phyloP scores from a whole-genome alignment of 2,113 vertebrate species.

The Pseudopodoces humilis region DNA sequence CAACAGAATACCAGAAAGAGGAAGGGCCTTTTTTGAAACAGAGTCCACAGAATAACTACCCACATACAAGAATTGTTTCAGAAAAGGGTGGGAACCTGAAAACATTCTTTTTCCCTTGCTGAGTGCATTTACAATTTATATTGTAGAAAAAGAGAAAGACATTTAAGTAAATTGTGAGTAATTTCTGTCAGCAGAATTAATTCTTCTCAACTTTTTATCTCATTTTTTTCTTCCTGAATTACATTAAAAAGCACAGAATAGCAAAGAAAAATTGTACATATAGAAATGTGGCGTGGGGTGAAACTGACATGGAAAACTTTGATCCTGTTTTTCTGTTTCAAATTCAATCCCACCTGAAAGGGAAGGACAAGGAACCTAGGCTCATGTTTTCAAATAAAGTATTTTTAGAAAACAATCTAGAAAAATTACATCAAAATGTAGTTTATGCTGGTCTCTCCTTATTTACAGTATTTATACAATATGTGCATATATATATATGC shows the following conservation, averaged over 20 bases:
- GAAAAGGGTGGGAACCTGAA: background rate
- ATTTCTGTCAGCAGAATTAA: background rate
- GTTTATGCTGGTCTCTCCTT: background rate
- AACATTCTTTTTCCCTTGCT: background rate
- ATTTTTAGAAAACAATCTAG: background rate
- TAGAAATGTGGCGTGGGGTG: rapidly evolving
- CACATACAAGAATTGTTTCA: background rate
- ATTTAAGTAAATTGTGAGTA: background rate
- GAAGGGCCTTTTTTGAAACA: rapidly evolving
- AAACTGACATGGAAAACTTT: background rate
- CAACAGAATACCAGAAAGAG: background rate
- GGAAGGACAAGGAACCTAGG: background rate
- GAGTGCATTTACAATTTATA: background rate
- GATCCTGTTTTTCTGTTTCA: background rate
- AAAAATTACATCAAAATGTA: background rate
- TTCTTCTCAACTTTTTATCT: background rate
- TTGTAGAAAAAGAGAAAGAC: background rate
- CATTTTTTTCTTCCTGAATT: background rate
- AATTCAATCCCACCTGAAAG: background rate
- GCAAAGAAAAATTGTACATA: background rate
- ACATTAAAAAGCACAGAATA: background rate
- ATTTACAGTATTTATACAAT: background rate
- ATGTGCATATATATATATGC: background rate
- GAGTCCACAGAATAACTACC: background rate
- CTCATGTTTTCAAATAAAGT: background rate